A percentile compares a stretch with the other conserved stretches of the same genome.
Conservation (phyloP, 2,113 vertebrate genomes). For the Cololabis saira region DNA sequence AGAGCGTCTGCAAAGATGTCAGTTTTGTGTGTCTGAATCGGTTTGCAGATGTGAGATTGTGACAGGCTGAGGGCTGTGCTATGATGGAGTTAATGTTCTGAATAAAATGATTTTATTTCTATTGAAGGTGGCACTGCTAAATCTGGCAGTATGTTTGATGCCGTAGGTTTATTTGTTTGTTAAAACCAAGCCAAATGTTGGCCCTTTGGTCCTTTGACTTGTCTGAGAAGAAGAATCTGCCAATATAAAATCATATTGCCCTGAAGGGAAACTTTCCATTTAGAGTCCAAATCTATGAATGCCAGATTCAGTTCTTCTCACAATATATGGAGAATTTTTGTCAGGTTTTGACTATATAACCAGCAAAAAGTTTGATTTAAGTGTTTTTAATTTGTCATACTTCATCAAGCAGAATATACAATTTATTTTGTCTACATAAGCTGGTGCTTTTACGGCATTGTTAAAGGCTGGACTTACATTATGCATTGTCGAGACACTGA, state of each 20-base stretch:
- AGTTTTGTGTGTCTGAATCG: conserved; percentile 9
- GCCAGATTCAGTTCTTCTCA: too few relatives aligned
- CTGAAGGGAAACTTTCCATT: too few relatives aligned
- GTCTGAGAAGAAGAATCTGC: too few relatives aligned
- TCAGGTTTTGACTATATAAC: not conserved
- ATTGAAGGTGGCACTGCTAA: not conserved
- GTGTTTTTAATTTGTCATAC: not conserved
- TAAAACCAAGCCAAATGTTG: not conserved
- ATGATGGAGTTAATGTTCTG: not conserved
- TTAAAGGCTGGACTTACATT: conserved; percentile 14
- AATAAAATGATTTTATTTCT: not conserved
- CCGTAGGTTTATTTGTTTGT: not conserved
- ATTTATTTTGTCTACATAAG: not conserved
- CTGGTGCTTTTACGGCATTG: not conserved
- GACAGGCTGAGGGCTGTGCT: not conserved
- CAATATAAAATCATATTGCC: too few relatives aligned
- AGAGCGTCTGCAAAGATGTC: conserved; percentile 7
- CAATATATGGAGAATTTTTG: too few relatives aligned
- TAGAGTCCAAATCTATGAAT: too few relatives aligned
- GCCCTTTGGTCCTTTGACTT: too few relatives aligned
- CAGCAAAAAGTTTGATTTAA: not conserved
- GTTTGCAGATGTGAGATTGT: not conserved
- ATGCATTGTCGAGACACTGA: conserved; percentile 35
- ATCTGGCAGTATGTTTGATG: not conserved
- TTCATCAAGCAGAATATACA: not conserved